Conservation (phyloP, 2,797 vertebrate species). For the Xerus rutilus region DNA sequence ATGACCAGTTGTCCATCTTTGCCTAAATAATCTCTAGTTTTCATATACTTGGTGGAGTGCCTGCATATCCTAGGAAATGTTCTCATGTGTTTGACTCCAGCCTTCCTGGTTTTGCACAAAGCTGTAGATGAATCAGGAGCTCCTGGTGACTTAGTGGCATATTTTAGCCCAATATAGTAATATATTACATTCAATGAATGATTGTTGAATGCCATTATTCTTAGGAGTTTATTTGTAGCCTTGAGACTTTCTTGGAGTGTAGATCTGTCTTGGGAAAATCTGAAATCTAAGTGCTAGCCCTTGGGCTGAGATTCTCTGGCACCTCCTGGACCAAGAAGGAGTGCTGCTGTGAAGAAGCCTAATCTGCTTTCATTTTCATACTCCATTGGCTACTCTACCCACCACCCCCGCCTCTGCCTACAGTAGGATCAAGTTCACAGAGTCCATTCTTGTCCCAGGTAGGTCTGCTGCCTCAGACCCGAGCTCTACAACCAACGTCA, state of each 20-base stretch:
- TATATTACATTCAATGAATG: slow-evolving; percentile 11
- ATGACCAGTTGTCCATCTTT: neutral
- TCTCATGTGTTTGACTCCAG: neutral
- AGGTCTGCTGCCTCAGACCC: neutral
- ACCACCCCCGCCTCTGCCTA: neutral
- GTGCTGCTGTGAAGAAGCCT: neutral
- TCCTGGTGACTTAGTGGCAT: neutral
- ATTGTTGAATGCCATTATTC: neutral
- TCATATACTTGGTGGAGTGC: too few species aligned
- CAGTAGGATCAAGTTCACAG: neutral
- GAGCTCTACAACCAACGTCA: neutral
- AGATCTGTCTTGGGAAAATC: neutral
- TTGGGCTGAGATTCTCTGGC: neutral
- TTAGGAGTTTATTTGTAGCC: neutral
- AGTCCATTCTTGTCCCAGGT: neutral
- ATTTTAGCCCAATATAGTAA: neutral
- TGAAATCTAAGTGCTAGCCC: neutral
- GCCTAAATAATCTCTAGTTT: neutral
- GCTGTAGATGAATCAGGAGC: neutral
- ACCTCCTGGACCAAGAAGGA: neutral
- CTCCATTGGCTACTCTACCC: neutral
- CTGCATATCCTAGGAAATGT: neutral
- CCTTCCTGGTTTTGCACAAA: slow-evolving; percentile 8
- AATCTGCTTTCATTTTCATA: neutral
- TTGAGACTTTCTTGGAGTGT: neutral